Percentiles rank a stretch among this genome's conserved stretches.
Evolutionary conservation across 92 coral and sea anemone species (phyloP).

Genomic region (Porites evermanni): DNA sequence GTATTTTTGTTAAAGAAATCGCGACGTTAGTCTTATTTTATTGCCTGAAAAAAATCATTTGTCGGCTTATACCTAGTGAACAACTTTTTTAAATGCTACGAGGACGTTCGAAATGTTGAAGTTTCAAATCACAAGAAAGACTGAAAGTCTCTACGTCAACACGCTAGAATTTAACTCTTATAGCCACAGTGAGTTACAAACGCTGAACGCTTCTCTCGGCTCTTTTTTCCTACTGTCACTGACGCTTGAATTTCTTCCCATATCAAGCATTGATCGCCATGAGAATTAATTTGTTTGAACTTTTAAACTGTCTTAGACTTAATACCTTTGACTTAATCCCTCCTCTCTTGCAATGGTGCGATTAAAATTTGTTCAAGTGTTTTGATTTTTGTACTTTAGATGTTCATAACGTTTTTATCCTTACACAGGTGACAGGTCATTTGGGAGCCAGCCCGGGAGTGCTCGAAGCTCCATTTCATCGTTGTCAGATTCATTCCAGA

Average conservation of each 20-base stretch:
- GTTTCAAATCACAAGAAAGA: conserved; percentile 43
- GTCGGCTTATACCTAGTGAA: not conserved
- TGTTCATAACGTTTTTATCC: not conserved
- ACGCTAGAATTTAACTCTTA: not conserved
- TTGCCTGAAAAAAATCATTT: conserved; percentile 10
- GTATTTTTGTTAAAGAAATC: not conserved
- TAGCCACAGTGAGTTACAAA: conserved; percentile 17
- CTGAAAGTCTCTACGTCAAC: conserved; percentile 19
- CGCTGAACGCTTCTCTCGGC: not conserved
- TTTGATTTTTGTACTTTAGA: not conserved
- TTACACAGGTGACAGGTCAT: conserved; percentile 70
- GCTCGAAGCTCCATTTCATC: conserved; percentile 94
- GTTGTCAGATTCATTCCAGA: conserved; percentile 86
- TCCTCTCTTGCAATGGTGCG: not conserved
- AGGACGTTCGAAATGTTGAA: conserved; percentile 35
- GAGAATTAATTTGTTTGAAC: not conserved
- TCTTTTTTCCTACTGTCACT: no score
- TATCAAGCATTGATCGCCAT: not conserved
- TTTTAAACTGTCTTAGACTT: conserved; percentile 7
- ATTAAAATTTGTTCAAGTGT: not conserved
- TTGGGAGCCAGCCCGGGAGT: conserved; percentile 97
- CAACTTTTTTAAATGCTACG: not conserved
- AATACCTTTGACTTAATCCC: not conserved
- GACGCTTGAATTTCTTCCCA: no score
- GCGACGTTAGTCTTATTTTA: not conserved